phyloP scores from a whole-genome alignment of 2,888 invertebrate species.

The Dryocosmus kuriphilus region DNA sequence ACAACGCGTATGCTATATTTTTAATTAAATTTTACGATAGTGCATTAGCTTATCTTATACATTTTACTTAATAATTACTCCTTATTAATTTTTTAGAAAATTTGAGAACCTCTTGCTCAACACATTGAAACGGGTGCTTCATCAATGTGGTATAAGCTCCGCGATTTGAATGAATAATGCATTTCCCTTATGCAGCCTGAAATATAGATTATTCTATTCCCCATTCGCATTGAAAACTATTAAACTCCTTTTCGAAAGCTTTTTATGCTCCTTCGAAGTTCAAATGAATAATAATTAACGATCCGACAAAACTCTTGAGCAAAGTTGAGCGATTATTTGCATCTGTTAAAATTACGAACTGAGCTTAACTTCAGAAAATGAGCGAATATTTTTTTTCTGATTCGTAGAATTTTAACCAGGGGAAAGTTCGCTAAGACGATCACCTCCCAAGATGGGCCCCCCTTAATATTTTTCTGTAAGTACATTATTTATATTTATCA shows the following conservation, averaged over 20 bases:
- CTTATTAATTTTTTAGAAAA: background rate
- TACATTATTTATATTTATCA: no score
- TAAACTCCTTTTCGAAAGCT: conserved; percentile 3
- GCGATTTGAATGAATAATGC: background rate
- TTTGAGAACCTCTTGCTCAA: background rate
- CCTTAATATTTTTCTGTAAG: no score
- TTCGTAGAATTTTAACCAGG: background rate
- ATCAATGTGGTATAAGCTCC: background rate
- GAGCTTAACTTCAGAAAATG: background rate
- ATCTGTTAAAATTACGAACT: conserved; percentile 29
- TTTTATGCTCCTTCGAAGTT: conserved; percentile 23
- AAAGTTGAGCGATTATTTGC: conserved; percentile 32
- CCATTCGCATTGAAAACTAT: background rate
- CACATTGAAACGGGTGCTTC: background rate
- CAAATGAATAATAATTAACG: conserved; percentile 38
- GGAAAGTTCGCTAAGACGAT: no score
- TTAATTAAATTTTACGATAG: no score
- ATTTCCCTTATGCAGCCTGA: background rate
- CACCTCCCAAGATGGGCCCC: no score
- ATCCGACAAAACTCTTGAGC: conserved; percentile 30
- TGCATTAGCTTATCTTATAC: background rate
- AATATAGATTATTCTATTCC: background rate
- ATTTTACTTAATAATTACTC: background rate
- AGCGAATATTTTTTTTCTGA: background rate
- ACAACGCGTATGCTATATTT: no score